Evolutionary conservation across 2,888 invertebrate genomes (phyloP), one percentile per base, ranked within the genome.

Genomic region (Drepanosiphum platanoidis): DNA sequence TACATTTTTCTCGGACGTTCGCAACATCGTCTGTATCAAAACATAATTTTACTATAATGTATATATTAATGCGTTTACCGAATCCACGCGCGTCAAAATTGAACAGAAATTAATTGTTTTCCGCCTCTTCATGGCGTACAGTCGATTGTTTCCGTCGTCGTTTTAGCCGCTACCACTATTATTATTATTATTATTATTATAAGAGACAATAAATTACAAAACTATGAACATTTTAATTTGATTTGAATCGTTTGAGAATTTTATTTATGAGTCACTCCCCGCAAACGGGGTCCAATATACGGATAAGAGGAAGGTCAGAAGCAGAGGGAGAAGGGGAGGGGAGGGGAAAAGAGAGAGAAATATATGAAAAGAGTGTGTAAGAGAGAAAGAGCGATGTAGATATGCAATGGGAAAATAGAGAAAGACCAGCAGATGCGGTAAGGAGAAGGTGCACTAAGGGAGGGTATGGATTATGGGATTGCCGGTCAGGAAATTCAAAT

Each of bases 401-500:
- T 5, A 27, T 36, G 27, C 34, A 68, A 58, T 15, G 34, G 34
- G 36, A 58, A 68, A 79, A 66, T 2, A 70, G 11, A 36, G 27
- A 80, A 52, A 70, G 34, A 46, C 3, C 4, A n/a, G 34, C 18
- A 80, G 80, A 80, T 61, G 70, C 30, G 71, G 39, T 22, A 39
- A 30, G 11, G 64, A 27, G 36, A 75, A 52, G 39, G 52, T 27
- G 30, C 32, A 46, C 9, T 27, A 9, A 22, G 30, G 64, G 52
- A 27, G 27, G 68, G 58, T 61, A 71, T 71, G 71, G 84, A 84
- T 84, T 84, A 84, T 77, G 58, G 84, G 68, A 84, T 77, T 84
- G 84, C 75, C 84, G 75, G 84, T 84, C 84, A 84, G 84, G 75
- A 84, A 84, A 84, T 84, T 84, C 84, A 68, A 84, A 84, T 84